phyloP scores from a whole-genome alignment of 2,113 vertebrate species.

The Callocephalon fimbriatum region DNA sequence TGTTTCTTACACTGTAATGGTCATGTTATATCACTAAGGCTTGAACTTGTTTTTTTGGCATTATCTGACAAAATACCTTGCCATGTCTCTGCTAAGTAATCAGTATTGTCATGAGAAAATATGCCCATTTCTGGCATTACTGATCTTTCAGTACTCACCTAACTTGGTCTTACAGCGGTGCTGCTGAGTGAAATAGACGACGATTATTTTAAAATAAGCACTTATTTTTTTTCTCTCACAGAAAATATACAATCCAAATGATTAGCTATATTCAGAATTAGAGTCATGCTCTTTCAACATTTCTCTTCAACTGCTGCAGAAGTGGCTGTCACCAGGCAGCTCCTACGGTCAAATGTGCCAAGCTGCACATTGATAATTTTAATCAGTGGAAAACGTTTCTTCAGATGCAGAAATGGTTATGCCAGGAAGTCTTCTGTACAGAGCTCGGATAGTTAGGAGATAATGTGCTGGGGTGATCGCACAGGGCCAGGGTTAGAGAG shows the following conservation, averaged over 20 bases:
- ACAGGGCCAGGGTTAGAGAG: fast-evolving
- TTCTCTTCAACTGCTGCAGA: not conserved
- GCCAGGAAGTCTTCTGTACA: not conserved
- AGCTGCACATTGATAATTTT: not conserved
- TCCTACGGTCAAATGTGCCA: not conserved
- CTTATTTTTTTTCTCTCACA: fast-evolving
- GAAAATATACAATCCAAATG: not conserved
- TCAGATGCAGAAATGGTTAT: not conserved
- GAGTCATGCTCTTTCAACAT: not conserved
- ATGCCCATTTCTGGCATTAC: not conserved
- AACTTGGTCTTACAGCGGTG: not conserved
- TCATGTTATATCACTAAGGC: fast-evolving
- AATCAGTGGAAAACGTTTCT: not conserved
- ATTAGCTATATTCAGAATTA: not conserved
- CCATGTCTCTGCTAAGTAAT: not conserved
- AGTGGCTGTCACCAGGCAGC: not conserved
- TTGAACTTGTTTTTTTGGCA: not conserved
- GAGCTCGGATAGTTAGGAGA: not conserved
- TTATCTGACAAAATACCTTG: not conserved
- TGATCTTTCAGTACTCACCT: not conserved
- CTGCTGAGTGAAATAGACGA: not conserved
- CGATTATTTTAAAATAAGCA: not conserved
- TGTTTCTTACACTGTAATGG: not conserved
- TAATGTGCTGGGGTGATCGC: fast-evolving
- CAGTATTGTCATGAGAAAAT: not conserved